phyloP scores from a whole-genome alignment of 2,113 vertebrate species.

The Pomatostomus ruficeps region DNA sequence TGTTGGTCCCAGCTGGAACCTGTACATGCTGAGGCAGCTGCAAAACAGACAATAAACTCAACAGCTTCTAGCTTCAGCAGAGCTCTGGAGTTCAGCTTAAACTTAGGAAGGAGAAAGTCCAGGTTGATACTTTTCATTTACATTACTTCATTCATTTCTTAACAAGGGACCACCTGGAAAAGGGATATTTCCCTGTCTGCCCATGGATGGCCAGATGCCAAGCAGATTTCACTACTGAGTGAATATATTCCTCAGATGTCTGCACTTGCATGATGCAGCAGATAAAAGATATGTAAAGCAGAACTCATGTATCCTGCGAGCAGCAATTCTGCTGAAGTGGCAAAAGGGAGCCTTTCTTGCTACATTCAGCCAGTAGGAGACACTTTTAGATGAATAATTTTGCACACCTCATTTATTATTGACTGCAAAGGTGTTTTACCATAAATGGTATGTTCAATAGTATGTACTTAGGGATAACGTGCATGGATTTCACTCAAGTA shows the following conservation, averaged over 20 bases:
- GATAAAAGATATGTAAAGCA: neutral
- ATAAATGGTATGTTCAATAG: neutral
- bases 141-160: neutral
- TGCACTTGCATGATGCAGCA: neutral
- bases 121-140: neutral
- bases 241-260: neutral
- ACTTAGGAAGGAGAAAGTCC: neutral
- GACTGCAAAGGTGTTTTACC: neutral
- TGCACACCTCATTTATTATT: neutral
- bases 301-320: neutral
- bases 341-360: neutral
- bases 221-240: neutral
- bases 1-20: conserved; percentile 33
- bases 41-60: conserved; percentile 13
- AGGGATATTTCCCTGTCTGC: neutral
- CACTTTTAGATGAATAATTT: neutral
- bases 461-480: neutral
- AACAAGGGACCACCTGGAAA: neutral
- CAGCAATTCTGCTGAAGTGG: neutral
- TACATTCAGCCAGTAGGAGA: neutral
- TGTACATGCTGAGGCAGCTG: conserved; percentile 33
- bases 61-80: neutral
- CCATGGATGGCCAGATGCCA: neutral
- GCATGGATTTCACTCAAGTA: neutral
- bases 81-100: neutral